A percentile compares a stretch with the other conserved stretches of the same genome.
Conservation (phyloP, 2,113 vertebrate genomes). For the Podilymbus podiceps region DNA sequence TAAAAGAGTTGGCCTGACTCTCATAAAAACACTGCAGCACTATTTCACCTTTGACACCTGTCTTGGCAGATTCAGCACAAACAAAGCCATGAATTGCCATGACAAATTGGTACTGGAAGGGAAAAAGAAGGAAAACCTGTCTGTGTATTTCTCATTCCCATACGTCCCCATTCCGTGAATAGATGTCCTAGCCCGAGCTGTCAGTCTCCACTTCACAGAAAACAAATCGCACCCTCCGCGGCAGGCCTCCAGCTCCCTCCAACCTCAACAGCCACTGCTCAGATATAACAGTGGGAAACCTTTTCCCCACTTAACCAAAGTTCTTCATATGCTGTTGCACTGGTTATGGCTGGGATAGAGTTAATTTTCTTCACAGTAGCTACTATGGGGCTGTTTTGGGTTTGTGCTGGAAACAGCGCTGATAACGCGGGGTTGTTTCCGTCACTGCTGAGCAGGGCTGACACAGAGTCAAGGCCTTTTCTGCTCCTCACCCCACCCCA, state of each 20-base stretch:
- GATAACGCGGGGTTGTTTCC: not conserved
- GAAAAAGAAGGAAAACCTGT: not conserved
- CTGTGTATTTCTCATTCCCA: not conserved
- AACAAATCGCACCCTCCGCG: not conserved
- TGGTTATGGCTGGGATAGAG: not conserved
- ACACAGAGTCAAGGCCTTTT: too few species aligned
- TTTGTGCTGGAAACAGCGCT: not conserved
- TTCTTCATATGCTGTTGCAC: not conserved
- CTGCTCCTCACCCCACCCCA: too few species aligned
- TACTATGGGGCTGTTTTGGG: not conserved
- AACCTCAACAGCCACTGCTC: not conserved
- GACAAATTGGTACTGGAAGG: not conserved
- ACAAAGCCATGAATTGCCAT: not conserved
- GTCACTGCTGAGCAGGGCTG: not conserved
- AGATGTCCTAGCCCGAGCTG: not conserved
- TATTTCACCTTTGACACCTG: not conserved
- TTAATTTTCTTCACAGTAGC: not conserved
- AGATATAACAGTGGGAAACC: not conserved
- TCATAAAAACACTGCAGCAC: not conserved
- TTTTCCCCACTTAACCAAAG: not conserved
- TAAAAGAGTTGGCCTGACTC: not conserved
- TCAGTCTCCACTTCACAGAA: not conserved
- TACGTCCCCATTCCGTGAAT: fast-evolving
- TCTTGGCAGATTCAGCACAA: not conserved
- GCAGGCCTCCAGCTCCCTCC: not conserved